These are phyloP conservation scores for Eubasilissa splendida DNA, from an alignment of 2,888 invertebrate species.

Conservation along the genomic window DNA sequence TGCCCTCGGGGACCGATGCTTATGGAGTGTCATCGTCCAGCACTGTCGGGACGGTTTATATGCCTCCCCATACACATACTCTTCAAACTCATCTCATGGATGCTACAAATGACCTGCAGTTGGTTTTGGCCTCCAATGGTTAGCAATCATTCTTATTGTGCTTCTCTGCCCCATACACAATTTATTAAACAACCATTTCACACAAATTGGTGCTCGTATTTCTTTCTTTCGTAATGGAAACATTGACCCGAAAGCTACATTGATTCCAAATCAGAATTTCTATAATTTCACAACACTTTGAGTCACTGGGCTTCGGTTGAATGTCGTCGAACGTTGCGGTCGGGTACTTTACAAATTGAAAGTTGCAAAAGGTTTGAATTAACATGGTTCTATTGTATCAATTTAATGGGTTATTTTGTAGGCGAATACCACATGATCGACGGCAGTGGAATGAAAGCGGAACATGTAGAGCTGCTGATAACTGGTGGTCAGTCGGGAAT, in stretches of 20 bases:
- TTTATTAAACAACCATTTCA: too few species aligned
- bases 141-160: neutral
- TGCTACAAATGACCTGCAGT: conserved; percentile 43
- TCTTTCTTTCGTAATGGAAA: too few species aligned
- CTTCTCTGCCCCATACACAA: neutral
- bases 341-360: too few species aligned
- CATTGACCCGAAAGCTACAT: too few species aligned
- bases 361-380: too few species aligned
- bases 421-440: conserved; percentile 57
- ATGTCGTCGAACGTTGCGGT: too few species aligned
- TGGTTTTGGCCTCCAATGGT: conserved; percentile 47
- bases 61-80: conserved; percentile 7
- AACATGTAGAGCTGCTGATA: conserved; percentile 54
- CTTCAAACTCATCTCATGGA: conserved; percentile 37
- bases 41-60: conserved; percentile 2
- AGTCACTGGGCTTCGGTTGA: too few species aligned
- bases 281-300: too few species aligned
- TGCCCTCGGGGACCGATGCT: conserved; percentile 31
- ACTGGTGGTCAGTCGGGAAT: conserved; percentile 50
- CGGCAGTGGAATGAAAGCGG: conserved; percentile 51
- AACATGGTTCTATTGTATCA: neutral
- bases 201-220: too few species aligned
- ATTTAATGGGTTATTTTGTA: conserved; percentile 37
- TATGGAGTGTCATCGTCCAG: conserved; percentile 47
- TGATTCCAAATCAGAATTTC: too few species aligned